Evolutionary conservation across 2,888 invertebrate genomes (phyloP), one percentile per base, ranked within the genome.

Genomic region (Drosophila kuntzei): DNA sequence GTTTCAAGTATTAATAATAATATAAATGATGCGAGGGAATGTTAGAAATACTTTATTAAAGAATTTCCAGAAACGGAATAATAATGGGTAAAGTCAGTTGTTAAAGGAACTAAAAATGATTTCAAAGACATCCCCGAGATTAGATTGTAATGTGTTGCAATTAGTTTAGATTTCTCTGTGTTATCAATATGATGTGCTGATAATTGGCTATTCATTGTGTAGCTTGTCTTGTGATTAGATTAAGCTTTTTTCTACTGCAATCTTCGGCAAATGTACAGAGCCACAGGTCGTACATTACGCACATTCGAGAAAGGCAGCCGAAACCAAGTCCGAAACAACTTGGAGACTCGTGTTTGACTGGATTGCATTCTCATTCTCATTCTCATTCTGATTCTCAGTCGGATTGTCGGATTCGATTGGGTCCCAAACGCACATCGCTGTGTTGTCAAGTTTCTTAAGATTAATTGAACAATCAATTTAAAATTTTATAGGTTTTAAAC

Each of bases 391-490:
- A 14, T 32, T 25, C 18, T 16, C n/a, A 18, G 16, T 37, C 11
- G 14, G 51, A 8, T n/a, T 53, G 43, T 32, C n/a, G 41, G 22
- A 22, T 29, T 47, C 51, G 55, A 43, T 58, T 51, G 54, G 53
- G 72, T 36, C 51, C 59, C 61, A 54, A 77, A 72, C 72, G 59
- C 49, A 68, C 85, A 64, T 54, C 44, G 67, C 39, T 61, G 64
- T 68, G 75, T 77, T 91, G 90, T 90, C 90, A 90, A 86, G 87
- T 89, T 89, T 86, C 85, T 85, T 76, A 90, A 91, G 91, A 91
- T 91, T 90, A 91, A 91, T 91, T 91, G 90, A 91, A 90, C 91
- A 90, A 91, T 91, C 91, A 90, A 91, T 91, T 91, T 91, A 76
- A 90, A 89, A 87, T 90, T 90, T 90, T 90, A 90, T 91, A 90